Evolutionary conservation across 2,888 invertebrate species (phyloP).

Genomic region (Plagiodera versicolora): DNA sequence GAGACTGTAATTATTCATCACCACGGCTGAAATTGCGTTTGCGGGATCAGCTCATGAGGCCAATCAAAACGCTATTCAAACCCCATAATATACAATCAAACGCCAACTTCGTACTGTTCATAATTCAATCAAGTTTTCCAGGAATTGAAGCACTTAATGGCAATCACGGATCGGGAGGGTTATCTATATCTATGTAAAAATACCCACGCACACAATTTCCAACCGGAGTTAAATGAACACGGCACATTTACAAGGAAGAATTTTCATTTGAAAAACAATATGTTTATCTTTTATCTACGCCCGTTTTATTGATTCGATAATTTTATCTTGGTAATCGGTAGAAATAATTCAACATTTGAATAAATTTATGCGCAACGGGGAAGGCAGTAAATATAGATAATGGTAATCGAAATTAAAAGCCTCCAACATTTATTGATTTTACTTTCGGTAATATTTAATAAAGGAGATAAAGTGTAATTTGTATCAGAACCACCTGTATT

Average conservation of each 20-base stretch:
- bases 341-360: slow-evolving; percentile 46
- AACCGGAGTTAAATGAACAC: background rate
- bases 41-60: background rate
- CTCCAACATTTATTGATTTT: slow-evolving; percentile 36
- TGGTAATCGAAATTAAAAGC: slow-evolving; percentile 40
- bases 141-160: slow-evolving; percentile 4
- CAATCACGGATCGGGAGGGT: background rate
- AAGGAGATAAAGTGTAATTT: slow-evolving; percentile 37
- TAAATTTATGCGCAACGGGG: slow-evolving; percentile 37
- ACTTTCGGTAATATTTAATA: slow-evolving; percentile 39
- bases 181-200: slow-evolving; percentile 10
- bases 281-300: slow-evolving; percentile 43
- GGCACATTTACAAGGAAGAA: slow-evolving; percentile 13
- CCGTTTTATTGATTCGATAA: slow-evolving; percentile 47
- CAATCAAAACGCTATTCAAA: background rate
- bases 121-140: slow-evolving; percentile 5
- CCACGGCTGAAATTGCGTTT: background rate
- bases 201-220: slow-evolving; percentile 16
- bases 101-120: background rate
- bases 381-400: slow-evolving; percentile 41
- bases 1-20: background rate
- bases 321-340: slow-evolving; percentile 46
- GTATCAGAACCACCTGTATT: slow-evolving; percentile 40
- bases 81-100: background rate
- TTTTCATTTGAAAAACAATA: slow-evolving; percentile 36